phyloP scores from a whole-genome alignment of 2,797 vertebrate species.

The Peromyscus attwateri region DNA sequence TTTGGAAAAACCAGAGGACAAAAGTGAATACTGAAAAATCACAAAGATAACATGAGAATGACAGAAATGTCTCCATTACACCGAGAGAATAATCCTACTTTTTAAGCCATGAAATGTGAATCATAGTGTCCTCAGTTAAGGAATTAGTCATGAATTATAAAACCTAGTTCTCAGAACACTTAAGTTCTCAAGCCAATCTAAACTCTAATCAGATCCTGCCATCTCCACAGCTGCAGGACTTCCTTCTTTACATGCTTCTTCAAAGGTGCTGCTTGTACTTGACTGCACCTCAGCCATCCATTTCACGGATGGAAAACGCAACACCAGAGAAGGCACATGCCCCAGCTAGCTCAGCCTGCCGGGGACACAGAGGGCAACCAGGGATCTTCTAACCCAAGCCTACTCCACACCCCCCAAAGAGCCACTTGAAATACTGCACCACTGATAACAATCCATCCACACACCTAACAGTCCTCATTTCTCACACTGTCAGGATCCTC shows the following conservation, averaged over 20 bases:
- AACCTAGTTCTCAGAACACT: conserved; percentile 17
- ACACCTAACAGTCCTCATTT: background rate
- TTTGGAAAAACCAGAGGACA: background rate
- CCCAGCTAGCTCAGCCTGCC: background rate
- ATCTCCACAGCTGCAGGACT: background rate
- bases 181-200: background rate
- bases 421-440: background rate
- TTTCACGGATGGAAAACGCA: background rate
- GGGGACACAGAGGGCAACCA: background rate
- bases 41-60: conserved; percentile 24
- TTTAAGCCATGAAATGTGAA: background rate
- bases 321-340: background rate
- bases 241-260: background rate
- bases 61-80: conserved; percentile 3
- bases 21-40: background rate
- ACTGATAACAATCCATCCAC: conserved; percentile 4
- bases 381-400: background rate
- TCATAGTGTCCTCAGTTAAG: background rate
- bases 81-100: background rate
- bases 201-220: conserved; percentile 17
- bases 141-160: background rate
- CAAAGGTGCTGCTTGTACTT: background rate
- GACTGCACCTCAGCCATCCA: background rate
- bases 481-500: background rate
- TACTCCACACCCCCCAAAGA: background rate